phyloP scores from a whole-genome alignment of 2,113 vertebrate species.

The Symphodus melops region DNA sequence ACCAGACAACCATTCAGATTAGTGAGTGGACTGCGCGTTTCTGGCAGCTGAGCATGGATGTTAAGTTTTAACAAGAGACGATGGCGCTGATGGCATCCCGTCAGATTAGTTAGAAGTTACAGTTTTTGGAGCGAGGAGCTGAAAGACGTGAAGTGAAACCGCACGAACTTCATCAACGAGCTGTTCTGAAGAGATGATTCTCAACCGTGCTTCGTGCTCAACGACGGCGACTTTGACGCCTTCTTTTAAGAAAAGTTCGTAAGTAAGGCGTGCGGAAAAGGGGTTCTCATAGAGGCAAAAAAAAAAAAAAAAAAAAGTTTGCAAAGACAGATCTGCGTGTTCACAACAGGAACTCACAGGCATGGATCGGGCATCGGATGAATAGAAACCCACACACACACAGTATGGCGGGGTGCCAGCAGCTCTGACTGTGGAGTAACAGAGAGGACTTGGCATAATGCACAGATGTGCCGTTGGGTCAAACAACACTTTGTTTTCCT shows the following conservation, averaged over 20 bases:
- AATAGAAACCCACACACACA: conserved; percentile 50
- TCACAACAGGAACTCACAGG: conserved; percentile 47
- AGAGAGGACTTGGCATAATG: conserved; percentile 58
- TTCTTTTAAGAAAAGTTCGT: background rate
- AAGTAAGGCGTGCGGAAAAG: background rate
- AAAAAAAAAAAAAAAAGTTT: no score
- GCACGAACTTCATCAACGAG: background rate
- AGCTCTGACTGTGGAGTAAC: conserved; percentile 46
- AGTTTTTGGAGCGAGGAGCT: background rate
- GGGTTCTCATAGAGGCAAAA: conserved; percentile 1
- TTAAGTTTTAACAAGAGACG: background rate
- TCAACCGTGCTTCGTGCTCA: background rate
- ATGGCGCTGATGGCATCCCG: background rate
- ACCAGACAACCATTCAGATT: conserved; percentile 1
- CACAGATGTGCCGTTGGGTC: conserved; percentile 73
- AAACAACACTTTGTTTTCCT: conserved; percentile 70
- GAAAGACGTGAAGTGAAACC: background rate
- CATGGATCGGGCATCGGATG: conserved; percentile 44
- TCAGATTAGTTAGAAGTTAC: no score
- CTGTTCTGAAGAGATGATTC: background rate
- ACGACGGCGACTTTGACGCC: background rate
- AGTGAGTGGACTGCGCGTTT: background rate
- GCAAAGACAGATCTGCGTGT: conserved; percentile 24
- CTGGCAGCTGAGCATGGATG: background rate
- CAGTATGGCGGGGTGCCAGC: conserved; percentile 45